Evolutionary conservation across 2,797 vertebrate genomes (phyloP).

Genomic region (Coilia nasus): DNA sequence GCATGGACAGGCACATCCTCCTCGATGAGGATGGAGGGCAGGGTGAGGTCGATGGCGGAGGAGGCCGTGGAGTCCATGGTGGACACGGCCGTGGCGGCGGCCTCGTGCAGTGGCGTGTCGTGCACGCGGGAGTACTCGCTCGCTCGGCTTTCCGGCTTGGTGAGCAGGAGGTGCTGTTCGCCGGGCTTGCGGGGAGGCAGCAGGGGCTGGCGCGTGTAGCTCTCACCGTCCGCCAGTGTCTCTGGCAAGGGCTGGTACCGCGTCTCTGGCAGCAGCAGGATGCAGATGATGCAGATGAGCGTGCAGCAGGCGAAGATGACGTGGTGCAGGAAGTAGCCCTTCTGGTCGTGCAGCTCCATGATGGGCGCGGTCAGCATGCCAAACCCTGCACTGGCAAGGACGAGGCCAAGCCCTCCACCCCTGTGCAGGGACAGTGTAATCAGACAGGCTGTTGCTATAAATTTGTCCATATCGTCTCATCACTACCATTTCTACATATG

Average conservation of each 20-base stretch:
- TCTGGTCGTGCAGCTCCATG: constrained; percentile 98
- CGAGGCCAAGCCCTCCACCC: constrained; percentile 90
- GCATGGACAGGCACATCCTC: neutral
- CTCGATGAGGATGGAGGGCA: constrained; percentile 39
- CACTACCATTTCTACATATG: neutral
- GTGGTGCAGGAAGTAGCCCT: constrained; percentile 97
- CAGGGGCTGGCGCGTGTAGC: constrained; percentile 88
- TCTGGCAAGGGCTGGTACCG: constrained; percentile 89
- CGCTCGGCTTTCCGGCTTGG: constrained; percentile 85
- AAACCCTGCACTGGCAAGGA: constrained; percentile 92
- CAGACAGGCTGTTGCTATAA: too few relatives aligned
- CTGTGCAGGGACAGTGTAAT: constrained; percentile 60
- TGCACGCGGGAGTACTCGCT: constrained; percentile 87
- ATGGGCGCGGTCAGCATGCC: constrained; percentile 95
- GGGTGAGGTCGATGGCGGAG: constrained; percentile 67
- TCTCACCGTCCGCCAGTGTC: constrained; percentile 87
- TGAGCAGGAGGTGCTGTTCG: constrained; percentile 86
- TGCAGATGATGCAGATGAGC: constrained; percentile 98
- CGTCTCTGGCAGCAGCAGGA: constrained; percentile 92
- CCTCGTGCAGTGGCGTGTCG: constrained; percentile 75
- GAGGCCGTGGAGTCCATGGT: constrained; percentile 86
- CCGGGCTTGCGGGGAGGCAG: constrained; percentile 83
- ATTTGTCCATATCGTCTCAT: too few relatives aligned
- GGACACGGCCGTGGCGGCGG: constrained; percentile 74
- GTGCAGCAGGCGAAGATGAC: constrained; percentile 98